A percentile compares a stretch with the other conserved stretches of the same genome.
phyloP scores from a whole-genome alignment of 2,113 vertebrate species.

The Cygnus buccinator region DNA sequence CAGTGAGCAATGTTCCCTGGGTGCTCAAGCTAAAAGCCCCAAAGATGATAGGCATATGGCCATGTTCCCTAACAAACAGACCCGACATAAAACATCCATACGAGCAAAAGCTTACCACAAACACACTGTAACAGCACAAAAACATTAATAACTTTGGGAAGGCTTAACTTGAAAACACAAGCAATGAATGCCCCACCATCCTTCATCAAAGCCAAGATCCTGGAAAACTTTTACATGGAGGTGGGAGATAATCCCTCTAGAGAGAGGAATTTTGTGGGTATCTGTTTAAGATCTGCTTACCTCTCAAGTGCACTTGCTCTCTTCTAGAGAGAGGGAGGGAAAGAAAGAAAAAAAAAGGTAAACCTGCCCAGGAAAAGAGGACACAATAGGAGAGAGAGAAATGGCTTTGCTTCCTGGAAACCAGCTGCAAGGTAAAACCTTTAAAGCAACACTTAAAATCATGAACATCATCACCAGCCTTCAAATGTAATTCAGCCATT shows the following conservation, averaged over 20 bases:
- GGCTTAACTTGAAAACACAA: background rate
- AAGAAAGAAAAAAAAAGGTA: background rate
- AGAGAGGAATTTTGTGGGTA: rapidly evolving
- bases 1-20: rapidly evolving
- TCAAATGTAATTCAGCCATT: background rate
- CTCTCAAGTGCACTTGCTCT: background rate
- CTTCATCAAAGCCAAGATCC: background rate
- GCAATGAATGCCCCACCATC: background rate
- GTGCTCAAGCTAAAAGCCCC: background rate
- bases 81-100: rapidly evolving
- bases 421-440: background rate
- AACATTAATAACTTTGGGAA: background rate
- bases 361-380: background rate
- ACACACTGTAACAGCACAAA: rapidly evolving
- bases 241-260: background rate
- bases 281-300: background rate
- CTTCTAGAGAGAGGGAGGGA: rapidly evolving
- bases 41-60: rapidly evolving
- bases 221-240: background rate
- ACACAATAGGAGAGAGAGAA: background rate
- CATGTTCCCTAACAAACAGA: background rate
- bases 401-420: background rate
- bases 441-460: background rate
- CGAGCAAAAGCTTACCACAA: rapidly evolving
- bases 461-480: background rate